These are phyloP conservation scores for Phylloscopus collybita DNA, from an alignment of 2,797 vertebrate species.

Conservation along the genomic window DNA sequence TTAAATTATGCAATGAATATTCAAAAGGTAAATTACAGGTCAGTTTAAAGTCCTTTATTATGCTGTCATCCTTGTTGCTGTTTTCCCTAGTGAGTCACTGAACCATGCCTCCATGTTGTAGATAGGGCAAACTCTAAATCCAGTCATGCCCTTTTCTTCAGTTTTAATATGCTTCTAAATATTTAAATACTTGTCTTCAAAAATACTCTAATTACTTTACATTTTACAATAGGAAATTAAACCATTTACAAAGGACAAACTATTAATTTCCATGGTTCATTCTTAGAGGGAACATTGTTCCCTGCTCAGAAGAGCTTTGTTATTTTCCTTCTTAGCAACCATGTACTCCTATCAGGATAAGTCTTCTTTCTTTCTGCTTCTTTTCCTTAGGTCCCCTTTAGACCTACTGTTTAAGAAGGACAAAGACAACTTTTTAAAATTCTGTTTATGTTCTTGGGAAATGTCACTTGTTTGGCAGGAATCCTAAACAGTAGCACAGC, in stretches of 20 bases:
- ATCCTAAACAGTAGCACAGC: conserved; percentile 69
- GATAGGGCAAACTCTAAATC: background rate
- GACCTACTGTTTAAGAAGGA: conserved; percentile 63
- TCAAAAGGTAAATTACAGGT: background rate
- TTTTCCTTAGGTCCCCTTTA: conserved; percentile 44
- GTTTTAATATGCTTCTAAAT: conserved; percentile 3
- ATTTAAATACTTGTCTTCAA: conserved; percentile 26
- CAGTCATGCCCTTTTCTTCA: background rate
- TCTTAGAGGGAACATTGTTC: background rate
- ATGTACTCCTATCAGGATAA: background rate
- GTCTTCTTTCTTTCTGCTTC: background rate
- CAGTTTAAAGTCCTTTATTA: background rate
- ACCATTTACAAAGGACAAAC: background rate
- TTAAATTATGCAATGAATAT: background rate
- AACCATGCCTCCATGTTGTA: background rate
- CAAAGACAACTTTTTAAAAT: conserved; percentile 77
- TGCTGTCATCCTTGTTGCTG: background rate
- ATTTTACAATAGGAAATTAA: background rate
- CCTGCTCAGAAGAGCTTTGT: background rate
- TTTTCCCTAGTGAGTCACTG: background rate
- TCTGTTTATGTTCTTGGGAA: conserved; percentile 69
- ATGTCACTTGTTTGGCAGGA: conserved; percentile 76
- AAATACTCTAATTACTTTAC: conserved; percentile 1
- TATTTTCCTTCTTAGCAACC: background rate
- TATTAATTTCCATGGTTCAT: background rate